Evolutionary conservation across 1,140 invertebrate species (phyloP), one percentile per base, ranked within the genome.

Genomic region (Telenomus remus): DNA sequence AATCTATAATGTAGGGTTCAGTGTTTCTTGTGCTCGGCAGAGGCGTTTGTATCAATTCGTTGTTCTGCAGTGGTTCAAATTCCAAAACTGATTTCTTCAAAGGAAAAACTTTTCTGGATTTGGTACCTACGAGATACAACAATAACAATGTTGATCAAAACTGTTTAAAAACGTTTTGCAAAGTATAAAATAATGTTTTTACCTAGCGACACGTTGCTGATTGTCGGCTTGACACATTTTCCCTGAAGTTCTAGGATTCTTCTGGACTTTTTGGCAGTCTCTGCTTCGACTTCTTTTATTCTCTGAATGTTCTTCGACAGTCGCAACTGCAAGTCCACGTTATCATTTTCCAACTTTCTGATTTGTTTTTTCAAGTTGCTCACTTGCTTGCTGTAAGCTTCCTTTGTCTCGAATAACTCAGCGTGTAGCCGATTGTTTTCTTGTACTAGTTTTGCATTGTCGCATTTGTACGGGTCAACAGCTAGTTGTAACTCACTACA

Each of bases 361-460:
- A 92, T 72, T 56, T 89, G 88, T 37, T 87, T 89, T 73, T 91
- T 92, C n/a, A 92, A 81, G 69, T 92, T 92, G 89, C 87, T 90
- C 47, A 89, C 76, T 60, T 87, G 84, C 71, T 89, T 89, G 66
- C 91, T 90, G 84, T 88, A 83, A 53, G 91, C 88, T 84, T 95
- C 93, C 84, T 91, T 91, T 60, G 89, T 82, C 77, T 92, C 88
- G 49, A 94, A 89, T 27, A 94, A 83, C 79, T 93, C 89, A 71
- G 89, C 87, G 82, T 95, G 92, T 12, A 95, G 84, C 60, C 92
- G 89, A 86, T 94, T 95, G 79, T 91, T 92, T 85, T 93, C 92
- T 85, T 90, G 89, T 42, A 93, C 89, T 37, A 93, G 83, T 82
- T 89, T 92, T 35, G 89, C 90, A 89, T 93, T 93, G 80, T 93